Evolutionary conservation across 2,113 vertebrate genomes (phyloP).

Genomic region (Capreolus pygargus): DNA sequence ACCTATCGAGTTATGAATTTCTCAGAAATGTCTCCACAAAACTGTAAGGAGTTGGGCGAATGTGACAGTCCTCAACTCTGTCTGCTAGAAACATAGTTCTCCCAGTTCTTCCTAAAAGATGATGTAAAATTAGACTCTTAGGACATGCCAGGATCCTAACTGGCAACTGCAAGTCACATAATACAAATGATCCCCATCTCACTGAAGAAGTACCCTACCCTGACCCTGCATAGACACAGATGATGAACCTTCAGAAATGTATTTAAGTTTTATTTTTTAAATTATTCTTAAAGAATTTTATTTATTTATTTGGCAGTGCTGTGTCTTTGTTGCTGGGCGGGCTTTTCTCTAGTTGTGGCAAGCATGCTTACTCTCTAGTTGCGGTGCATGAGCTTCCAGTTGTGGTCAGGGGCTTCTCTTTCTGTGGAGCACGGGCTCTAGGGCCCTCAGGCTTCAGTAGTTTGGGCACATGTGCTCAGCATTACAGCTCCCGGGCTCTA

Average conservation of each 20-base stretch:
- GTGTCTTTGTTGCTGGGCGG: not conserved
- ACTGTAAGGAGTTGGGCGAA: not conserved
- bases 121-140: not conserved
- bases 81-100: not conserved
- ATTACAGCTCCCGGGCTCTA: not conserved
- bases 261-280: not conserved
- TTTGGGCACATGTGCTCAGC: not conserved
- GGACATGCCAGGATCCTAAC: not conserved
- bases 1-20: not conserved
- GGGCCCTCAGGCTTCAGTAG: not conserved
- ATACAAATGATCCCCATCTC: not conserved
- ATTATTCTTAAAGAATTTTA: not conserved
- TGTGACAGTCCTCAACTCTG: not conserved
- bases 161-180: not conserved
- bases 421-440: not conserved
- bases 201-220: not conserved
- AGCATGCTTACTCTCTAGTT: not conserved
- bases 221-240: not conserved
- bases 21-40: not conserved
- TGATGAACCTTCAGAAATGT: not conserved
- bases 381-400: rapidly evolving
- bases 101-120: not conserved
- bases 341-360: not conserved
- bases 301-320: not conserved
- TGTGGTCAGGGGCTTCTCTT: not conserved